Base-by-base conservation (phyloP, 2,888 invertebrate genomes). In the Prosopocoilus inquinatus region DNA sequence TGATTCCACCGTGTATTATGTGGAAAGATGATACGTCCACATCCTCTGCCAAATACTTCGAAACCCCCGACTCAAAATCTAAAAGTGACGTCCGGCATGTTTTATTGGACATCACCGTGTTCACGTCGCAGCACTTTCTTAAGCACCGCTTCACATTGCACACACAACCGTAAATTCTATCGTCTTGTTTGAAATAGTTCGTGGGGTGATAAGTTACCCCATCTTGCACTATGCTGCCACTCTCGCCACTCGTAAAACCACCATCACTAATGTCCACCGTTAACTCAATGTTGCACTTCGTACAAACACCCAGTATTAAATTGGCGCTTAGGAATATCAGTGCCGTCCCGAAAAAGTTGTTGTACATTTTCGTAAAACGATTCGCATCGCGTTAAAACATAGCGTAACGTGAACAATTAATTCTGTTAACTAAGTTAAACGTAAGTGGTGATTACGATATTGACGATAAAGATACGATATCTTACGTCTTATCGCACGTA, bases 201-300 rank as follows among this genome's bases (percentile, higher is more conserved):
- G 38, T 33, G 7, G 50, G 35, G 4, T 41, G 12, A 39, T 55
- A 59, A 48, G 39, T 33, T 12, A 59, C 47, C 11, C 56, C 58
- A 11, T 60, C 50, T 46, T 44, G 53, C n/a, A 51, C 13, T 15
- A 62, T 58, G 11, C 13, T 33, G n/a, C 55, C 20, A 11, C 20
- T 12, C n/a, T 45, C 35, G 9, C 12, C 44, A 28, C 20, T 28
- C 7, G 4, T 28, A 28, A 28, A 5, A 32, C 33, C 49, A 38
- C 59, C 58, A n/a, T 57, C 58, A 20, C 54, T 52, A 11, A 62
- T 56, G 35, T 62, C 56, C 33, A 62, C 50, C 32, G 53, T 56
- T 7, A 58, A 45, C 16, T 52, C 47, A 9, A 36, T 43, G 12
- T 53, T 41, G 34, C 57, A 57, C 35, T 41, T 38, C 11, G 47